Percentiles rank a stretch among this genome's conserved stretches.
phyloP scores from a whole-genome alignment of 2,113 vertebrate genomes.

The Pseudorectes ferrugineus region DNA sequence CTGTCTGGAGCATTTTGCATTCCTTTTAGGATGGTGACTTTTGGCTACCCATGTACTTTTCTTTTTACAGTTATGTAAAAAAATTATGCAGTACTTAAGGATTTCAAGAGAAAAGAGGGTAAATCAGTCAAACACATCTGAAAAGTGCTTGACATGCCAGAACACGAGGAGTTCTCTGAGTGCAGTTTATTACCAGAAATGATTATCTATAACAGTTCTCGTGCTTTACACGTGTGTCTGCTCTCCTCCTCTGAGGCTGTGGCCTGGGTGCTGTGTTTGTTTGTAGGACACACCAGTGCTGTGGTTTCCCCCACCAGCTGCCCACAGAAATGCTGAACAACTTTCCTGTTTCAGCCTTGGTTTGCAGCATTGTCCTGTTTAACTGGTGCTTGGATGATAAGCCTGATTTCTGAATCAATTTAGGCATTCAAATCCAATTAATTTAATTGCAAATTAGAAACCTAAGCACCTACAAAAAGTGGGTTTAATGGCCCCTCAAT shows the following conservation, averaged over 20 bases:
- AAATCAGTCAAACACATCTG: background rate
- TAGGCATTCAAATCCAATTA: slow-evolving; percentile 38
- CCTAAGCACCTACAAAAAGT: slow-evolving; percentile 5
- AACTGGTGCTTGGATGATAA: background rate
- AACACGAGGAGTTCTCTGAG: background rate
- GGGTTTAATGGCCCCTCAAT: slow-evolving; percentile 7
- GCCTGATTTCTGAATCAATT: slow-evolving; percentile 2
- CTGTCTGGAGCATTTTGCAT: background rate
- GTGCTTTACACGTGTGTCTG: background rate
- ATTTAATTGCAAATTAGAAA: slow-evolving; percentile 45
- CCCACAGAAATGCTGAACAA: background rate
- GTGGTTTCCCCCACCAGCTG: background rate
- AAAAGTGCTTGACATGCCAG: background rate
- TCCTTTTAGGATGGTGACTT: background rate
- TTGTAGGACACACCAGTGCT: background rate
- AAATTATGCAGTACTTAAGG: background rate
- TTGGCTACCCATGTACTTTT: background rate
- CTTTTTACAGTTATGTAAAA: background rate
- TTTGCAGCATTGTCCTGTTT: background rate
- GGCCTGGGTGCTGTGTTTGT: background rate
- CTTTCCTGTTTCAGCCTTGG: background rate
- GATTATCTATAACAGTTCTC: rapidly evolving
- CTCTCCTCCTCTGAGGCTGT: background rate
- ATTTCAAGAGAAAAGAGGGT: background rate
- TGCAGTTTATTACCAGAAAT: background rate